A percentile compares a stretch with the other conserved stretches of the same genome.
phyloP scores from a whole-genome alignment of 2,888 invertebrate genomes.

The Prostheceraeus crozeri region DNA sequence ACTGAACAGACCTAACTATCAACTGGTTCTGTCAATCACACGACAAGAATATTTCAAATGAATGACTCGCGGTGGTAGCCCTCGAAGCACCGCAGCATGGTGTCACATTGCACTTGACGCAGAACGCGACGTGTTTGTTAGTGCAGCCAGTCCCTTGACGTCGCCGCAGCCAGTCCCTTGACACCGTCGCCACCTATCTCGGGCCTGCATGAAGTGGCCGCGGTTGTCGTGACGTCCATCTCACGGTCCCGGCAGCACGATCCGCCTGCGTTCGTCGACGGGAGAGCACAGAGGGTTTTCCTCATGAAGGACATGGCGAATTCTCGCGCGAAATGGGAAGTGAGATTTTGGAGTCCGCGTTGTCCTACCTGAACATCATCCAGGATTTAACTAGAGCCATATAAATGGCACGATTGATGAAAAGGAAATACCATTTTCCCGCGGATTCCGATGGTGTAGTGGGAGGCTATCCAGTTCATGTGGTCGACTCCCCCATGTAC shows the following conservation, averaged over 20 bases:
- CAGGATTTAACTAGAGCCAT: slow-evolving; percentile 22
- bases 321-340: slow-evolving; percentile 23
- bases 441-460: slow-evolving; percentile 24
- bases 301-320: slow-evolving; percentile 9
- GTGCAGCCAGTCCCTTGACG: slow-evolving; percentile 23
- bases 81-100: slow-evolving; percentile 16
- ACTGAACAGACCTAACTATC: slow-evolving; percentile 7
- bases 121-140: slow-evolving; percentile 10
- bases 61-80: slow-evolving; percentile 23
- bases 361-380: slow-evolving; percentile 19
- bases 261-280: slow-evolving; percentile 22
- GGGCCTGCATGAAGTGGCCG: slow-evolving; percentile 25
- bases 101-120: slow-evolving; percentile 25
- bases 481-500: slow-evolving; percentile 27
- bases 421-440: slow-evolving; percentile 24
- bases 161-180: slow-evolving; percentile 23
- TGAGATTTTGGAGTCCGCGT: slow-evolving; percentile 21
- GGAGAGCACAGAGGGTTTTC: slow-evolving; percentile 23
- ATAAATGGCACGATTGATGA: slow-evolving; percentile 18
- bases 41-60: slow-evolving; percentile 21
- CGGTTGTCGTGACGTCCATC: slow-evolving; percentile 22
- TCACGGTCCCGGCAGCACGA: slow-evolving; percentile 14
- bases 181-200: slow-evolving; percentile 22
- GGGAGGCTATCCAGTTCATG: slow-evolving; percentile 24
- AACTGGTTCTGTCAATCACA: slow-evolving; percentile 16